A percentile compares a stretch with the other conserved stretches of the same genome.
Conservation (phyloP, 2,797 vertebrate species). For the Trachurus trachurus region DNA sequence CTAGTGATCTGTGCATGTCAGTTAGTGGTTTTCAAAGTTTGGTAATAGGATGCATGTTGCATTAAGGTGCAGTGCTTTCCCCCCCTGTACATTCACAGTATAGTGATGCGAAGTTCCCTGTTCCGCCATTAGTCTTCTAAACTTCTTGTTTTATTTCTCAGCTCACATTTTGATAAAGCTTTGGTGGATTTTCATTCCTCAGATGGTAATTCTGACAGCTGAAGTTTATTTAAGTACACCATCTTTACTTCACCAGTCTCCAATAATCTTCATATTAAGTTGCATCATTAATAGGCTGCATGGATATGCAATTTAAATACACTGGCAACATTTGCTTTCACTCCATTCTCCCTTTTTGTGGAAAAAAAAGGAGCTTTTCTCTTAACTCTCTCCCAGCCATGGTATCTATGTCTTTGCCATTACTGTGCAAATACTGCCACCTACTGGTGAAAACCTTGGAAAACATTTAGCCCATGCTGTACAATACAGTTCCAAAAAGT, state of each 20-base stretch:
- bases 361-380: not conserved
- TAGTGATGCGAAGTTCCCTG: too few relatives aligned
- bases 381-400: not conserved
- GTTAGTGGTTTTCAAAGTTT: not conserved
- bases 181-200: not conserved
- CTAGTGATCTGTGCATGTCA: constrained; percentile 1
- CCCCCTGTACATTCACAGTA: not conserved
- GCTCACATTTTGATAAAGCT: not conserved
- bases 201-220: not conserved
- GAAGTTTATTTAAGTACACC: too few relatives aligned
- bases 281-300: not conserved
- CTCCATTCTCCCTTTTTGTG: constrained; percentile 4
- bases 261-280: not conserved
- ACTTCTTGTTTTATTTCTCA: not conserved
- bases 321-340: not conserved
- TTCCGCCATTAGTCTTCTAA: not conserved
- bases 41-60: not conserved
- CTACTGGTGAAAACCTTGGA: constrained; percentile 59
- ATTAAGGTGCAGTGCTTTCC: not conserved
- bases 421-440: constrained; percentile 63
- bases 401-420: constrained; percentile 9
- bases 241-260: too few relatives aligned
- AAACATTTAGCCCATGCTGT: not conserved
- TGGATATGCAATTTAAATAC: not conserved
- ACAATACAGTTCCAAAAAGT: not conserved